Evolutionary conservation across 2,888 invertebrate species (phyloP).

Genomic region (Macaria notata): DNA sequence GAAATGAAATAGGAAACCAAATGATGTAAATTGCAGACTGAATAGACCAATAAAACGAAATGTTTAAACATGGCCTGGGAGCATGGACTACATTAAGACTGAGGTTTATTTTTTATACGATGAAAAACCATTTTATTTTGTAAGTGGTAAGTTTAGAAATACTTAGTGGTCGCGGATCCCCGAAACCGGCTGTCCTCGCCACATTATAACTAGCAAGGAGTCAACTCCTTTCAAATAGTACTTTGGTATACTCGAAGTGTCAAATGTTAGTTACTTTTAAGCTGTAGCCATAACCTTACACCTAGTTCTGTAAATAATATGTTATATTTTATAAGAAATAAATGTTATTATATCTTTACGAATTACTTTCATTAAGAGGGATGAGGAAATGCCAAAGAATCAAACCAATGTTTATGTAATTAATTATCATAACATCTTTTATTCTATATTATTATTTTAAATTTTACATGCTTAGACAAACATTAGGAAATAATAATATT

Average conservation of each 20-base stretch:
- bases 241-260: slow-evolving; percentile 36
- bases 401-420: slow-evolving; percentile 79
- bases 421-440: slow-evolving; percentile 82
- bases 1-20: too few relatives aligned
- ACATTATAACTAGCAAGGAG: too few relatives aligned
- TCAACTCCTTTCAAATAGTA: not conserved
- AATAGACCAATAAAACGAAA: too few relatives aligned
- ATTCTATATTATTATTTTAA: slow-evolving; percentile 82
- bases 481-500: slow-evolving; percentile 81
- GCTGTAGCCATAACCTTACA: not conserved
- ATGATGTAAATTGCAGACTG: too few relatives aligned
- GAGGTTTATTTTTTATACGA: slow-evolving; percentile 50
- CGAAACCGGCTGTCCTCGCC: too few relatives aligned
- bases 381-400: slow-evolving; percentile 57
- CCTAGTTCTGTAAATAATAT: slow-evolving; percentile 49
- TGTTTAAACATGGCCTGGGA: slow-evolving; percentile 1
- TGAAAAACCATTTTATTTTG: slow-evolving; percentile 22
- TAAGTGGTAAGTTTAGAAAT: not conserved
- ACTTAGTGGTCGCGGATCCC: too few relatives aligned
- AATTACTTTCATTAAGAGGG: slow-evolving; percentile 29
- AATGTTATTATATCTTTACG: slow-evolving; percentile 47
- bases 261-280: slow-evolving; percentile 32
- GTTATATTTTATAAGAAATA: slow-evolving; percentile 44
- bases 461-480: slow-evolving; percentile 82
- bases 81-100: slow-evolving; percentile 48